A percentile compares a stretch with the other conserved stretches of the same genome.
Evolutionary conservation across 2,888 invertebrate genomes (phyloP).

Genomic region (Acanthosepion esculentum): DNA sequence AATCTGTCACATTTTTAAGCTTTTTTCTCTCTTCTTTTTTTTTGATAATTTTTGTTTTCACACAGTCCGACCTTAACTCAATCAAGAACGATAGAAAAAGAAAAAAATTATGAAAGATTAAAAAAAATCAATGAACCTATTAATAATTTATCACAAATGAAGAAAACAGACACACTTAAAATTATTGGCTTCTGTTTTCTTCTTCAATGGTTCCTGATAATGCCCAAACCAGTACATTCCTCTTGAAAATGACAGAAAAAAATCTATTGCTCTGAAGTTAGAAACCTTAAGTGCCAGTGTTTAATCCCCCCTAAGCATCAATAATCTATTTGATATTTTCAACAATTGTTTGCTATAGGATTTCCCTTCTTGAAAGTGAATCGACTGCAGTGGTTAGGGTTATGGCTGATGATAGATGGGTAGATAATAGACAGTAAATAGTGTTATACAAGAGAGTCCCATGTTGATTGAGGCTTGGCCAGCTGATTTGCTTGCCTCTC

Average conservation of each 20-base stretch:
- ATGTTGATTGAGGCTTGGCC: too few relatives aligned
- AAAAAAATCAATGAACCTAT: slow-evolving; percentile 6
- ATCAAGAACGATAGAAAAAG: not conserved
- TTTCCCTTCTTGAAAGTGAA: too few relatives aligned
- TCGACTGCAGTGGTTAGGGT: too few relatives aligned
- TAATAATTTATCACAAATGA: not conserved
- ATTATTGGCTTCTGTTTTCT: not conserved
- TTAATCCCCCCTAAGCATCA: not conserved
- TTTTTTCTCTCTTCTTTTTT: not conserved
- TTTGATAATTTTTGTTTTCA: not conserved
- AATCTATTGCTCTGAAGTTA: not conserved
- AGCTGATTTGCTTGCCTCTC: too few relatives aligned
- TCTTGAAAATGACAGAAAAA: not conserved
- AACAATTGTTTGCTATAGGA: not conserved
- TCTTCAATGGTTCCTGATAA: not conserved
- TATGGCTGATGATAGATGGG: too few relatives aligned
- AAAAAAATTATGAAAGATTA: not conserved
- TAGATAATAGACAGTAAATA: too few relatives aligned
- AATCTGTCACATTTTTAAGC: not conserved
- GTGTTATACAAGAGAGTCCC: too few relatives aligned
- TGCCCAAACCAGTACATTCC: not conserved
- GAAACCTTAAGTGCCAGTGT: not conserved
- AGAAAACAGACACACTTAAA: not conserved
- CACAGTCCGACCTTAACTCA: not conserved
- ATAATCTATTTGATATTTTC: not conserved